These are phyloP conservation scores for Berghia stephanieae DNA, from an alignment of 1,140 invertebrate species.

Conservation along the genomic window DNA sequence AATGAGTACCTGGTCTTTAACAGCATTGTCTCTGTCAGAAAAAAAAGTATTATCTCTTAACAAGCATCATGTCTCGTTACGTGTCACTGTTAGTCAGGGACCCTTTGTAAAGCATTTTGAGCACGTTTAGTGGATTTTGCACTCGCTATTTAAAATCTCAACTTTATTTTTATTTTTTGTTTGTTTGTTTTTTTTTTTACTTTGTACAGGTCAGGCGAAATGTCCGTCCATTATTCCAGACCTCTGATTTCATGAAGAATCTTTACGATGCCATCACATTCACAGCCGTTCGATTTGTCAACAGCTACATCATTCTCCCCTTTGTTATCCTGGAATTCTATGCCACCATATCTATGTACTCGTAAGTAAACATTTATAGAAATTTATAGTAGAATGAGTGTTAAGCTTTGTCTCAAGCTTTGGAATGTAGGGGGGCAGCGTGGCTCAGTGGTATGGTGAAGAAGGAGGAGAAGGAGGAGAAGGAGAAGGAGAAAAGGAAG, in stretches of 20 bases:
- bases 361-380: slow-evolving; percentile 70
- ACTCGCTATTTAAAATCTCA: background rate
- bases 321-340: slow-evolving; percentile 88
- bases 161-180: slow-evolving; percentile 14
- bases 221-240: slow-evolving; percentile 81
- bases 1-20: too few relatives aligned
- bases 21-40: too few relatives aligned
- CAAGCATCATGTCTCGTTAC: too few relatives aligned
- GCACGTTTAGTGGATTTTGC: background rate
- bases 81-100: too few relatives aligned
- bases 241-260: slow-evolving; percentile 57
- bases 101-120: too few relatives aligned
- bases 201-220: slow-evolving; percentile 78
- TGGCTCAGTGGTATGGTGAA: background rate
- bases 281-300: slow-evolving; percentile 79
- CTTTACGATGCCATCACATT: slow-evolving; percentile 68
- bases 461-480: background rate
- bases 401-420: background rate
- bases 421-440: background rate
- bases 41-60: too few relatives aligned
- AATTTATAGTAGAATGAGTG: background rate
- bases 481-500: background rate
- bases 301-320: slow-evolving; percentile 88
- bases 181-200: slow-evolving; percentile 41
- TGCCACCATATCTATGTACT: slow-evolving; percentile 74